These are phyloP conservation scores for Ptilonorhynchus violaceus DNA, from an alignment of 2,113 vertebrate species.

Conservation along the genomic window DNA sequence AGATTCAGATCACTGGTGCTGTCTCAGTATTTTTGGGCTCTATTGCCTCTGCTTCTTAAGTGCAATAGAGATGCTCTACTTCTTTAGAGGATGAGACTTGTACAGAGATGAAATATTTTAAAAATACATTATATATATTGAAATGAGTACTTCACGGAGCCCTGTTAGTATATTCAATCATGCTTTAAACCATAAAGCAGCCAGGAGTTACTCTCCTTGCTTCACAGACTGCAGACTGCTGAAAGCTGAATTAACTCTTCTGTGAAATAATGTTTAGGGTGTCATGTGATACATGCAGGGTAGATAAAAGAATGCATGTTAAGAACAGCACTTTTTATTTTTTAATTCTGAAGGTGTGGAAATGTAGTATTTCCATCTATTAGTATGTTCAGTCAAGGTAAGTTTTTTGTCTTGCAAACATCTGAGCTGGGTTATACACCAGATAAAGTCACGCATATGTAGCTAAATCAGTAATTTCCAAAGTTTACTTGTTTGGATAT, in stretches of 20 bases:
- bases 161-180: conserved; percentile 48
- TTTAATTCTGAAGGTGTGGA: neutral
- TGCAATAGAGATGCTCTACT: neutral
- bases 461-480: neutral
- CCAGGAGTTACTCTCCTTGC: conserved; percentile 10
- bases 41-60: neutral
- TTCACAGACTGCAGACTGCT: conserved; percentile 21
- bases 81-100: neutral
- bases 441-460: neutral
- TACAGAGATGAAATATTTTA: neutral
- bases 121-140: conserved; percentile 35
- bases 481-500: neutral
- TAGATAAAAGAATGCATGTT: neutral
- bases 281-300: neutral
- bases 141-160: conserved; percentile 39
- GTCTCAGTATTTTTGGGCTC: neutral
- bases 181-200: conserved; percentile 39
- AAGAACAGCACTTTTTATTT: neutral
- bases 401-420: neutral
- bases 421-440: neutral
- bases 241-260: conserved; percentile 39
- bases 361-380: neutral
- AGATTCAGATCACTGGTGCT: neutral
- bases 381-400: neutral
- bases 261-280: neutral